Percentiles rank a stretch among this genome's conserved stretches.
Evolutionary conservation across 2,797 vertebrate genomes (phyloP).

Genomic region (Acomys russatus): DNA sequence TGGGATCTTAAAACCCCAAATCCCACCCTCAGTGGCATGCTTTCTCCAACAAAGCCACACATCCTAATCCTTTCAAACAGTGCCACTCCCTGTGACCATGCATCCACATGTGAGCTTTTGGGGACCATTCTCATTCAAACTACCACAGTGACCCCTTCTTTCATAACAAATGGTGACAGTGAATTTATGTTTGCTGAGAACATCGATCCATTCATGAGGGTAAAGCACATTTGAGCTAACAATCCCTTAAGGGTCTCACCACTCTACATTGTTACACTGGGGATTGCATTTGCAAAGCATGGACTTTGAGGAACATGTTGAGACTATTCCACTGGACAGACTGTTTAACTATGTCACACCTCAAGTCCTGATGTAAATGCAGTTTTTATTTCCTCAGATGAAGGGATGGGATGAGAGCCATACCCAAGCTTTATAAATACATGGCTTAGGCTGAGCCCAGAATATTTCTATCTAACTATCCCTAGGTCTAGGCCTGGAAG

Average conservation of each 20-base stretch:
- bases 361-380: conserved; percentile 75
- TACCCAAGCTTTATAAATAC: too few species aligned
- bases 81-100: neutral
- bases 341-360: conserved; percentile 70
- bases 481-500: too few species aligned
- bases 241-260: neutral
- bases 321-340: conserved; percentile 54
- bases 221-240: neutral
- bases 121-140: neutral
- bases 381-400: too few species aligned
- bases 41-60: neutral
- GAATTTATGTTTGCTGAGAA: neutral
- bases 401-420: too few species aligned
- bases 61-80: neutral
- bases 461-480: too few species aligned
- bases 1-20: neutral
- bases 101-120: neutral
- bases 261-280: neutral
- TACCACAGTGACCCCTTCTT: neutral
- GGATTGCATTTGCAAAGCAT: neutral
- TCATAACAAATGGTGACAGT: neutral
- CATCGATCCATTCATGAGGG: neutral
- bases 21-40: neutral
- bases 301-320: neutral
- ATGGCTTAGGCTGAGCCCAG: too few species aligned